A percentile compares a stretch with the other conserved stretches of the same genome.
Evolutionary conservation across 1,140 invertebrate species (phyloP).

Genomic region (Drosophila persimilis): DNA sequence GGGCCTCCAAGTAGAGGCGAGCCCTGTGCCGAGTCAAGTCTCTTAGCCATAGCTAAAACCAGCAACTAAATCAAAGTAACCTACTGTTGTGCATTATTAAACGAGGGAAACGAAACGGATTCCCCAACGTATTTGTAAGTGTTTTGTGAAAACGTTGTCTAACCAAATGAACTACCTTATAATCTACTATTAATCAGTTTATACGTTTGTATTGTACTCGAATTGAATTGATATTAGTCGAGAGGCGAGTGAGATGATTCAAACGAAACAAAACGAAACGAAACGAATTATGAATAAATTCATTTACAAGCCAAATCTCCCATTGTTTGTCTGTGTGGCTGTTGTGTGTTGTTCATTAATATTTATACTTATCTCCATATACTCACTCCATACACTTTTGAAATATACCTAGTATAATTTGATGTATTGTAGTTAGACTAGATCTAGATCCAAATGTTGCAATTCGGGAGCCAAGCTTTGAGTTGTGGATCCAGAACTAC

Average conservation of each 20-base stretch:
- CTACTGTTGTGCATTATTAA: slow-evolving; percentile 60
- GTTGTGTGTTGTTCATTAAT: slow-evolving; percentile 45
- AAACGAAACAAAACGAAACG: slow-evolving; percentile 18
- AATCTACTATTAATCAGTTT: slow-evolving; percentile 62
- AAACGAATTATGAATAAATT: slow-evolving; percentile 38
- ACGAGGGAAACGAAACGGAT: slow-evolving; percentile 1
- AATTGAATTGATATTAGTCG: slow-evolving; percentile 30
- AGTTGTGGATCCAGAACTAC: too few relatives aligned
- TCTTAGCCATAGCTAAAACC: slow-evolving; percentile 69
- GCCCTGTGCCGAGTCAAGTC: slow-evolving; percentile 33
- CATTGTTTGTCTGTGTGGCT: slow-evolving; percentile 52
- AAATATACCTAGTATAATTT: background rate
- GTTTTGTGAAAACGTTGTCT: slow-evolving; percentile 76
- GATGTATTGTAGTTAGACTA: slow-evolving; percentile 7
- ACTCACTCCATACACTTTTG: too few relatives aligned
- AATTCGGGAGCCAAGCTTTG: too few relatives aligned
- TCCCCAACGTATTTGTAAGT: slow-evolving; percentile 54
- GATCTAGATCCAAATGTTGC: background rate
- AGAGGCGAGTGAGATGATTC: slow-evolving; percentile 16
- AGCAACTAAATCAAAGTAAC: slow-evolving; percentile 60
- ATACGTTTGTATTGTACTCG: slow-evolving; percentile 67
- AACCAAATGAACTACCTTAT: slow-evolving; percentile 64
- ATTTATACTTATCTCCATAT: slow-evolving; percentile 2
- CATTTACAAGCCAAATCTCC: slow-evolving; percentile 58
- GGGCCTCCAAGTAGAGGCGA: background rate